Conservation (phyloP, 1,140 invertebrate species). For the Pseudomyrmex dendroicus region DNA sequence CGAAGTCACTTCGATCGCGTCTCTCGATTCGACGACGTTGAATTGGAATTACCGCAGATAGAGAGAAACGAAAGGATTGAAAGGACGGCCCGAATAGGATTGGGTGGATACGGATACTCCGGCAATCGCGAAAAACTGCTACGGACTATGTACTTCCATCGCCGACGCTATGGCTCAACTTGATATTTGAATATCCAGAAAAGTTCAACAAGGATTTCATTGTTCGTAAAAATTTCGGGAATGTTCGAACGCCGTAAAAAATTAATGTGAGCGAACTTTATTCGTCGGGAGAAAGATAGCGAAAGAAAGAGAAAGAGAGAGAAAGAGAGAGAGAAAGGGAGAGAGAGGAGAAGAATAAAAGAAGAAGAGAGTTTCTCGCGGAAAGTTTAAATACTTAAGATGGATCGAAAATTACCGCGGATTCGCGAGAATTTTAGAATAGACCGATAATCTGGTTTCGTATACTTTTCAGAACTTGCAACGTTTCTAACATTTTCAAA, state of each 20-base stretch:
- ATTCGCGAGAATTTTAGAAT: slow-evolving; percentile 34
- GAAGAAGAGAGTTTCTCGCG: background rate
- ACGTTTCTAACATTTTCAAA: slow-evolving; percentile 20
- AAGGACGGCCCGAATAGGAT: slow-evolving; percentile 50
- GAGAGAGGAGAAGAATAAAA: too few relatives aligned
- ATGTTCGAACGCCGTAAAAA: slow-evolving; percentile 52
- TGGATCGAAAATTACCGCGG: slow-evolving; percentile 29
- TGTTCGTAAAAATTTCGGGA: slow-evolving; percentile 62
- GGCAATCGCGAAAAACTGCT: slow-evolving; percentile 65
- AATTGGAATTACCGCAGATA: slow-evolving; percentile 65
- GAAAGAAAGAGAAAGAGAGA: too few relatives aligned
- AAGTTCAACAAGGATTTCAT: slow-evolving; percentile 43
- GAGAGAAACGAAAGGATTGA: slow-evolving; percentile 54
- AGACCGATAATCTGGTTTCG: slow-evolving; percentile 47
- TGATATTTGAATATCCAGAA: slow-evolving; percentile 66
- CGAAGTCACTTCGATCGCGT: slow-evolving; percentile 57
- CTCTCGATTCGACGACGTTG: slow-evolving; percentile 62
- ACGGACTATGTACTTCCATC: slow-evolving; percentile 40
- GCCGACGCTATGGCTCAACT: slow-evolving; percentile 6
- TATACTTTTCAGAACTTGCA: slow-evolving; percentile 38
- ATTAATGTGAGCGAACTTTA: slow-evolving; percentile 10
- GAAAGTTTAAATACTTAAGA: slow-evolving; percentile 62
- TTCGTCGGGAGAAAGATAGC: background rate
- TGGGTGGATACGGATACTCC: slow-evolving; percentile 49
- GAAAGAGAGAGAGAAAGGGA: too few relatives aligned